Evolutionary conservation across 2,888 invertebrate genomes (phyloP).

Genomic region (Euphydryas editha): DNA sequence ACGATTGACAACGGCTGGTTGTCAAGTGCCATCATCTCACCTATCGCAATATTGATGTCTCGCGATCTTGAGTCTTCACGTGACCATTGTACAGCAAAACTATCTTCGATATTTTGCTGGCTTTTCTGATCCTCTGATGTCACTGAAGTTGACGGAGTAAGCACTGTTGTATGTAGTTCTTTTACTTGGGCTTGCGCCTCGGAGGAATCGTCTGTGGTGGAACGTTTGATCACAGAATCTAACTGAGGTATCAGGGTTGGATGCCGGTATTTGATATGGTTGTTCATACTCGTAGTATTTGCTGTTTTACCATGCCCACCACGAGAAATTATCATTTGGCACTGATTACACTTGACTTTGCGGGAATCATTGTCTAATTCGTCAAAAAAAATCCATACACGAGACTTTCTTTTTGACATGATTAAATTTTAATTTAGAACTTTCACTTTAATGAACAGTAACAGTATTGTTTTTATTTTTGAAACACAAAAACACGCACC

Average conservation of each 20-base stretch:
- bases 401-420: too few species aligned
- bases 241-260: conserved; percentile 11
- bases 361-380: neutral
- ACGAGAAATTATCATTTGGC: neutral
- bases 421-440: conserved; percentile 1
- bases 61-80: neutral
- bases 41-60: conserved; percentile 1
- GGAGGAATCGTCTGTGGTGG: neutral
- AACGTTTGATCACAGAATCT: conserved; percentile 7
- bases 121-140: neutral
- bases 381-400: conserved; percentile 11
- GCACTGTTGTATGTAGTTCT: conserved; percentile 5
- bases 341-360: neutral
- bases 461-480: too few species aligned
- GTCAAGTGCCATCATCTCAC: conserved; percentile 4
- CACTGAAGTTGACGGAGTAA: conserved; percentile 9
- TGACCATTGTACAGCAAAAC: conserved; percentile 3
- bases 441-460: too few species aligned
- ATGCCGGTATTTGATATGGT: neutral
- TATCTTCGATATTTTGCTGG: neutral
- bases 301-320: conserved; percentile 9
- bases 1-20: conserved; percentile 11
- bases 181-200: neutral
- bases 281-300: neutral
- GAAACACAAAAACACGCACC: neutral